phyloP scores from a whole-genome alignment of 1,140 invertebrate species.

The Orchesella cincta region DNA sequence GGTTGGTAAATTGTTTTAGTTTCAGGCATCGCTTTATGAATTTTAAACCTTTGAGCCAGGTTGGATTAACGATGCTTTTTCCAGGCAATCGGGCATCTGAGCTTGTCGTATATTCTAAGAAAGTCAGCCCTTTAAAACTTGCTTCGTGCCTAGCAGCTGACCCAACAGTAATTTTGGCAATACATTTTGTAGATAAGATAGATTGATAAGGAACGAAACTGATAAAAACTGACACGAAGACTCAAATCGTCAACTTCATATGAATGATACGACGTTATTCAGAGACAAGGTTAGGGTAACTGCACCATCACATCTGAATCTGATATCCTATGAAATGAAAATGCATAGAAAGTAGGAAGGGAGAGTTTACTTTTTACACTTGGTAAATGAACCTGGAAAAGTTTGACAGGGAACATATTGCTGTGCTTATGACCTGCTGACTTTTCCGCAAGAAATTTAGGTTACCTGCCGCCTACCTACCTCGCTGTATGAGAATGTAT shows the following conservation, averaged over 20 bases:
- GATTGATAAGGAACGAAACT: background rate
- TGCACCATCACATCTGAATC: background rate
- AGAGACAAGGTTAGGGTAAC: background rate
- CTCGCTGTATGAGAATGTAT: background rate
- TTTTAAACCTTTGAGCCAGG: background rate
- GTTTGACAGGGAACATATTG: conserved; percentile 1
- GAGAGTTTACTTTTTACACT: background rate
- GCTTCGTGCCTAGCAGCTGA: background rate
- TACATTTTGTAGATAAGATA: background rate
- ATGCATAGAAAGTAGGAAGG: background rate
- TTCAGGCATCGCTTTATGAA: background rate
- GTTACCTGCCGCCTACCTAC: background rate
- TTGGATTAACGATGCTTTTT: no score
- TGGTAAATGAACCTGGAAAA: background rate
- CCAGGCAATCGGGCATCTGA: no score
- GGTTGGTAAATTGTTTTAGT: background rate
- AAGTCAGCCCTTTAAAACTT: no score
- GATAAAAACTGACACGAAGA: background rate
- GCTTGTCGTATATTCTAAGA: background rate
- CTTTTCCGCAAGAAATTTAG: background rate
- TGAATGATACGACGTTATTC: background rate
- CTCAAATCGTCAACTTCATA: background rate
- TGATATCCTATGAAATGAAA: background rate
- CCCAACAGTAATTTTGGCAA: background rate
- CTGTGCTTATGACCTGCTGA: background rate